A percentile compares a stretch with the other conserved stretches of the same genome.
phyloP scores from a whole-genome alignment of 2,113 vertebrate genomes.

The Forbesichthys papilliferus region DNA sequence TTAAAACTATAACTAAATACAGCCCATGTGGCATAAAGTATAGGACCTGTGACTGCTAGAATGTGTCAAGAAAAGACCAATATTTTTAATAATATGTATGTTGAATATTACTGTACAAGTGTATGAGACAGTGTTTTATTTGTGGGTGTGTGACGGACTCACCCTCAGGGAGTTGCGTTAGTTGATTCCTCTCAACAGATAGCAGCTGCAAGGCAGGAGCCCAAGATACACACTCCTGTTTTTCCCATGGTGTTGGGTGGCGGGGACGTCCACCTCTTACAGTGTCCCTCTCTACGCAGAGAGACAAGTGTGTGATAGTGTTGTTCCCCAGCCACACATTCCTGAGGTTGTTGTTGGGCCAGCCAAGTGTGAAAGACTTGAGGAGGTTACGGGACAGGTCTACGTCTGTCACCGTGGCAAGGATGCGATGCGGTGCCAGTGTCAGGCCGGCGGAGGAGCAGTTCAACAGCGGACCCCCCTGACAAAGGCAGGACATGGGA shows the following conservation, averaged over 20 bases:
- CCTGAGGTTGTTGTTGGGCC: slow-evolving; percentile 43
- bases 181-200: slow-evolving; percentile 79
- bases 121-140: slow-evolving; percentile 22
- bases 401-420: slow-evolving; percentile 49
- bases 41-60: not conserved
- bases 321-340: slow-evolving; percentile 73
- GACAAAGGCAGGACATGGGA: slow-evolving; percentile 65
- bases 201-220: slow-evolving; percentile 75
- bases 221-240: slow-evolving; percentile 64
- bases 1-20: too few species aligned
- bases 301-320: slow-evolving; percentile 64
- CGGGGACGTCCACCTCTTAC: not conserved
- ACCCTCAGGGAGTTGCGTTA: slow-evolving; percentile 81
- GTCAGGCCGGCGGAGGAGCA: slow-evolving; percentile 70
- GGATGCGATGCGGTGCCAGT: slow-evolving; percentile 41
- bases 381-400: slow-evolving; percentile 76
- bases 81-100: not conserved
- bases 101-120: not conserved
- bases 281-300: slow-evolving; percentile 51
- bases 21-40: too few species aligned
- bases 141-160: slow-evolving; percentile 60
- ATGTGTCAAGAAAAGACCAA: not conserved
- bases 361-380: slow-evolving; percentile 30
- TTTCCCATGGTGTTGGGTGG: slow-evolving; percentile 23
- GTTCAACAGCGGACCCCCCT: slow-evolving; percentile 53